Conservation (phyloP, 2,888 invertebrate genomes). For the Cephus nigrinus region DNA sequence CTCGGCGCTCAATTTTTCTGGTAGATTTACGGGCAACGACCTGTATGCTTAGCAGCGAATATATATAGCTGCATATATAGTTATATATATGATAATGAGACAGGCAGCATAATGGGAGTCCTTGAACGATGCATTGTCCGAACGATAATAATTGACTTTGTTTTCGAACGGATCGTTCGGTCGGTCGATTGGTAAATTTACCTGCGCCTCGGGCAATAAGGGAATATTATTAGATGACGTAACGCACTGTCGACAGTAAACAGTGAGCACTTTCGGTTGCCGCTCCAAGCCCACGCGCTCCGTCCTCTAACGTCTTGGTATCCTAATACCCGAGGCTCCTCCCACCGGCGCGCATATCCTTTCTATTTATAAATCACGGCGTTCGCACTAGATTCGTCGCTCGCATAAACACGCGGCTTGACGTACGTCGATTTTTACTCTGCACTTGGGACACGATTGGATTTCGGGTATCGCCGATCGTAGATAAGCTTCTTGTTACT, state of each 20-base stretch:
- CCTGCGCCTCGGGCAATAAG: background rate
- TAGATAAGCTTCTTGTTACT: background rate
- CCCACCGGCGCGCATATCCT: constrained; percentile 4
- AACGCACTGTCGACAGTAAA: constrained; percentile 32
- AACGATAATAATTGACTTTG: background rate
- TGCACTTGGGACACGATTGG: too few relatives aligned
- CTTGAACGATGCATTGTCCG: too few relatives aligned
- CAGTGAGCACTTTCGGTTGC: constrained; percentile 52
- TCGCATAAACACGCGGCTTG: background rate
- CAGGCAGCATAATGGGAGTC: too few relatives aligned
- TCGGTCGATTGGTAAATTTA: background rate
- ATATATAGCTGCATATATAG: background rate
- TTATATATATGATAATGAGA: too few relatives aligned
- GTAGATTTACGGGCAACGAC: background rate
- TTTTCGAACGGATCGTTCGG: background rate
- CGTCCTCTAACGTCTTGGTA: background rate
- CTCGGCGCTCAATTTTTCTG: background rate
- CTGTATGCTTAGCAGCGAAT: background rate
- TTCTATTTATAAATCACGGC: constrained; percentile 38
- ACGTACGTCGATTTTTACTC: too few relatives aligned
- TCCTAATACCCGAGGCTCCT: background rate
- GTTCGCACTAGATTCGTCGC: constrained; percentile 45
- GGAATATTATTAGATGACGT: background rate
- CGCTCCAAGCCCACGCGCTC: background rate
- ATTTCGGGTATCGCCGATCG: background rate